Evolutionary conservation across 2,113 vertebrate species (phyloP).

Genomic region (Morone saxatilis): DNA sequence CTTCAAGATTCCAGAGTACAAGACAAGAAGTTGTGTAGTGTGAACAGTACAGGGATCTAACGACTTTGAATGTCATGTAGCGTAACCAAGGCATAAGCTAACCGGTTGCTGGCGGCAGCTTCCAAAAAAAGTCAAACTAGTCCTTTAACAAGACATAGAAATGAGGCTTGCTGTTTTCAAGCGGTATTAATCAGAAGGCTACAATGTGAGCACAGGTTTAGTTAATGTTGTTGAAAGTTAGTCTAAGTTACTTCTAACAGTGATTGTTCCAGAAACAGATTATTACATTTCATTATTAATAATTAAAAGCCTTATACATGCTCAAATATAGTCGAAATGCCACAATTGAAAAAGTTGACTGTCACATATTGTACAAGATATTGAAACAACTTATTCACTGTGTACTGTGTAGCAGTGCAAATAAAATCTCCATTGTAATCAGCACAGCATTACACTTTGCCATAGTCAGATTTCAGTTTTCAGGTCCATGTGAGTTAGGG

Average conservation of each 20-base stretch:
- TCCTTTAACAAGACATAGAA: too few relatives aligned
- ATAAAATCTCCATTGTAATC: conserved; percentile 24
- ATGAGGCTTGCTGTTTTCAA: neutral
- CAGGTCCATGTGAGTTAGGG: conserved; percentile 29
- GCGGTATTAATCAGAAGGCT: neutral
- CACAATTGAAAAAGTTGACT: neutral
- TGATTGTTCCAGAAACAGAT: neutral
- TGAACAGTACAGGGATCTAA: too few relatives aligned
- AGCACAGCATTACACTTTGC: conserved; percentile 12
- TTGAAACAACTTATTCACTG: conserved; percentile 1
- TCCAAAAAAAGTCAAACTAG: too few relatives aligned
- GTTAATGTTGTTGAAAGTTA: neutral
- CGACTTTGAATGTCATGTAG: too few relatives aligned
- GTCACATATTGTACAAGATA: neutral
- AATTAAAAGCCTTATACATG: neutral
- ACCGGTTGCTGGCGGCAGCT: neutral
- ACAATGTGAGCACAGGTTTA: neutral
- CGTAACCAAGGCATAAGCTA: too few relatives aligned
- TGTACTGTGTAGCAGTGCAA: neutral
- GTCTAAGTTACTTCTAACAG: neutral
- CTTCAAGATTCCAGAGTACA: too few relatives aligned
- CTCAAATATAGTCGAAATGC: neutral
- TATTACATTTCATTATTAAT: too few relatives aligned
- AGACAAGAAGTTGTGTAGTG: too few relatives aligned
- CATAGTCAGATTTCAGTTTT: conserved; percentile 43